A percentile compares a stretch with the other conserved stretches of the same genome.
These are phyloP conservation scores for Cryptocheilus praepositus DNA, from an alignment of 2,888 invertebrate species.

Conservation along the genomic window DNA sequence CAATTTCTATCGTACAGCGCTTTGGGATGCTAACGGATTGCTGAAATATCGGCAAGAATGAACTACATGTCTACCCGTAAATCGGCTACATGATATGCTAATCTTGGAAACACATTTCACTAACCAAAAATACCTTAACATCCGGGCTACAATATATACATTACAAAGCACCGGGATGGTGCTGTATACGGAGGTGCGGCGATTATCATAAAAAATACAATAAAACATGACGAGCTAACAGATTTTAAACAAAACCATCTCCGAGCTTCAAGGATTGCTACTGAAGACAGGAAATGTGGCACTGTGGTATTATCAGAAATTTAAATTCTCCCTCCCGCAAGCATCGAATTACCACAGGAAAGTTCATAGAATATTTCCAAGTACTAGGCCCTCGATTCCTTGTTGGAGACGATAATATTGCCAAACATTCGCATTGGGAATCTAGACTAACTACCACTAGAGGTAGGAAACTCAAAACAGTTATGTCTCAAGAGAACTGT, in stretches of 20 bases:
- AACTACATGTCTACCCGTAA: too few relatives aligned
- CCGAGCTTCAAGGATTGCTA: background rate
- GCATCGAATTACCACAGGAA: background rate
- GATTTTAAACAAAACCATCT: background rate
- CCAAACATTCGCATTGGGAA: constrained; percentile 41
- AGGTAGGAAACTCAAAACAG: constrained; percentile 25
- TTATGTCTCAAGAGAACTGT: constrained; percentile 12
- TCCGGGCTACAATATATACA: background rate
- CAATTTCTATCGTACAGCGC: too few relatives aligned
- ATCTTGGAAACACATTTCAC: constrained; percentile 43
- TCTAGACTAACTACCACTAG: constrained; percentile 37
- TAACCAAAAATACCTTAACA: constrained; percentile 1
- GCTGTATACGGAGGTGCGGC: background rate
- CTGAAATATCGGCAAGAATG: too few relatives aligned
- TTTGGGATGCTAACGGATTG: too few relatives aligned
- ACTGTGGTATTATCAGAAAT: background rate
- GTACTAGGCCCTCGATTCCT: constrained; percentile 4
- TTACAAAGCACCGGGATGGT: constrained; percentile 1
- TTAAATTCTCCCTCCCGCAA: constrained; percentile 7
- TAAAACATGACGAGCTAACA: background rate
- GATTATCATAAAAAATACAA: background rate
- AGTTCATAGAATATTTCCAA: background rate
- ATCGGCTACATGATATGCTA: constrained; percentile 26
- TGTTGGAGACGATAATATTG: constrained; percentile 4
- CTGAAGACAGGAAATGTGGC: background rate